These are phyloP conservation scores for Neocrepidodera transversa DNA, from an alignment of 2,888 invertebrate species.

Conservation along the genomic window DNA sequence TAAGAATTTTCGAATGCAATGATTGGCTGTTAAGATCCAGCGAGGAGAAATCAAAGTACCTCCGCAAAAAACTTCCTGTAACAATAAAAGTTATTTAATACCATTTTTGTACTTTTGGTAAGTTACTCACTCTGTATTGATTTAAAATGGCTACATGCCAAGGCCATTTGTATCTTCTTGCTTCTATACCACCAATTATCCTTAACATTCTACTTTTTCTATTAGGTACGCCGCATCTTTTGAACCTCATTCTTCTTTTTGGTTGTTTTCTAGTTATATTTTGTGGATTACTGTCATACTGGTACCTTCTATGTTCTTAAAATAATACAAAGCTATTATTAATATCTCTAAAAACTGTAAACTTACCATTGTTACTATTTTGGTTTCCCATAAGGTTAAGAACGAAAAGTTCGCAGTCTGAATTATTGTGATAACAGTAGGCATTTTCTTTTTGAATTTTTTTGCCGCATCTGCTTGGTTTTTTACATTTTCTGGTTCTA, in stretches of 20 bases:
- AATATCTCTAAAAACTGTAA: neutral
- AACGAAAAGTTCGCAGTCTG: slow-evolving; percentile 78
- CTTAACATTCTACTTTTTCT: slow-evolving; percentile 66
- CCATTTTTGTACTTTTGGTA: too few species aligned
- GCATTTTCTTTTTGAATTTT: slow-evolving; percentile 83
- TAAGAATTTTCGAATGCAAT: slow-evolving; percentile 80
- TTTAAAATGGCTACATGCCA: slow-evolving; percentile 95
- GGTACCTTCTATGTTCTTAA: slow-evolving; percentile 40
- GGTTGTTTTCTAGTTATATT: slow-evolving; percentile 36
- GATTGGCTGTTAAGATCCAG: slow-evolving; percentile 89
- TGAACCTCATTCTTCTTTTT: slow-evolving; percentile 32
- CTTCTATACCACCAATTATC: slow-evolving; percentile 86
- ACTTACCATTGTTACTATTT: slow-evolving; percentile 33
- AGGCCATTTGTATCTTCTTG: slow-evolving; percentile 86
- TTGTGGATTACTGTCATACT: slow-evolving; percentile 40
- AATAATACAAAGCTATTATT: neutral
- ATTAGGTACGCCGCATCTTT: slow-evolving; percentile 51
- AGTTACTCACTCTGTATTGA: slow-evolving; percentile 71
- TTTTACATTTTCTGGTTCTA: slow-evolving; percentile 78
- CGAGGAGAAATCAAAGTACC: slow-evolving; percentile 82
- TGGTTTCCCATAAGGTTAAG: slow-evolving; percentile 57
- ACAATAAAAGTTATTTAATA: neutral
- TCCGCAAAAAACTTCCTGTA: slow-evolving; percentile 86
- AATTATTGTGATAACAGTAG: slow-evolving; percentile 83
- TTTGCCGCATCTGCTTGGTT: slow-evolving; percentile 76